Base-by-base conservation (phyloP, 1,140 invertebrate species). In the Druon quercuslanigerum region DNA sequence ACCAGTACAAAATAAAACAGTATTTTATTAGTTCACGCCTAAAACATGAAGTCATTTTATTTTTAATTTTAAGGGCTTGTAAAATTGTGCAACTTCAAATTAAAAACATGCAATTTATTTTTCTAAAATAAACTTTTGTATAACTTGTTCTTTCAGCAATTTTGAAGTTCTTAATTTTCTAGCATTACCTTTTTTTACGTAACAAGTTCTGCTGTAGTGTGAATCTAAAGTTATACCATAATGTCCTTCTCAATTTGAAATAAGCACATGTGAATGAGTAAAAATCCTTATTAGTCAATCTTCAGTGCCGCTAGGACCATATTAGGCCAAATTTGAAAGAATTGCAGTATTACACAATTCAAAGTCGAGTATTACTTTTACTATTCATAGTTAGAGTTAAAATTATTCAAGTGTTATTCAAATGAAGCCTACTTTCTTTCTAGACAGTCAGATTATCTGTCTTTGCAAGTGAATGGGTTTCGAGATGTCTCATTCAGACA, bases 351-450 rank as follows among this genome's bases (percentile, higher is more conserved):
- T 60, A 60, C 20, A 33, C 33, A 60, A 60, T 60, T 13, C 17
- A 19, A 33, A 60, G 57, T 11, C 25, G 20, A 57, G 56, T 14
- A 60, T 60, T 25, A 40, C 57, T 60, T 60, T 60, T 60, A 25
- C 57, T 60, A 25, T 60, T 60, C 57, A 33, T 14, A 33, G 20
- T 60, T 14, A 60, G 9, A 9, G n/a, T 5, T 60, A 33, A 33
- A 33, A 3, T 33, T 33, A 7, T 60, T 25, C 25, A 60, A 33
- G 12, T 60, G 56, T 60, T 60, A 60, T 60, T 60, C 16, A 60
- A 60, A 60, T 60, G 57, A 60, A 60, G 13, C 57, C 25, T 60
- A 60, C 57, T 60, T 60, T 60, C 57, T 33, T 57, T 17, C 13
- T 20, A 57, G 56, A 25, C 56, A 11, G 56, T 20, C 19, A 19